phyloP scores from a whole-genome alignment of 2,113 vertebrate genomes.

The Entelurus aequoreus region DNA sequence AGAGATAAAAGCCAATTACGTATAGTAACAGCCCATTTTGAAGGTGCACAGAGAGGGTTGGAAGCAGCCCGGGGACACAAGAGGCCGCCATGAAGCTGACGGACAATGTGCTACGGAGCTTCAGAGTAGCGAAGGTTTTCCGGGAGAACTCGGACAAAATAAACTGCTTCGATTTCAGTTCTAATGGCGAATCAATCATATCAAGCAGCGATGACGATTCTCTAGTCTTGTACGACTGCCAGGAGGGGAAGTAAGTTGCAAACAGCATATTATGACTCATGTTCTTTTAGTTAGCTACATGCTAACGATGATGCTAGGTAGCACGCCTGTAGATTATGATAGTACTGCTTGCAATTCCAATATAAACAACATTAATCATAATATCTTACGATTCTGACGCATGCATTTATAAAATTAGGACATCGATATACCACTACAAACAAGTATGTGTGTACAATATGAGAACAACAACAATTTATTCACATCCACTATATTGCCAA shows the following conservation, averaged over 20 bases:
- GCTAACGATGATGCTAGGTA: constrained; percentile 32
- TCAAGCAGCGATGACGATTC: constrained; percentile 98
- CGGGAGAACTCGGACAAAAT: constrained; percentile 98
- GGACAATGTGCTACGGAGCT: constrained; percentile 97
- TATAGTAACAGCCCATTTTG: neutral
- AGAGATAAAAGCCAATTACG: no score
- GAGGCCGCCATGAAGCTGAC: constrained; percentile 94
- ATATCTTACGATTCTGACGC: no score
- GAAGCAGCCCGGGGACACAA: neutral
- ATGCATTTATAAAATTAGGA: no score
- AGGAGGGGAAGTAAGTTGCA: constrained; percentile 93
- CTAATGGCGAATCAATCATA: constrained; percentile 95
- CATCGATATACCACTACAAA: neutral
- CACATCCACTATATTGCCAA: no score
- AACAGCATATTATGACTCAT: no score
- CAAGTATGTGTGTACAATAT: neutral
- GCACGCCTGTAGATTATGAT: constrained; percentile 39
- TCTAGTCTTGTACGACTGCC: constrained; percentile 95
- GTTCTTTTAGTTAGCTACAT: constrained; percentile 13
- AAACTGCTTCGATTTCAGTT: constrained; percentile 97
- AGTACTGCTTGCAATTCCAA: neutral
- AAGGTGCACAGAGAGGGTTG: neutral
- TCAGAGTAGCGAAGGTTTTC: constrained; percentile 97
- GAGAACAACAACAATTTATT: no score
- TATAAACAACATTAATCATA: neutral